Evolutionary conservation across 2,888 invertebrate genomes (phyloP), one percentile per base, ranked within the genome.

Genomic region (Pandemis heparana): DNA sequence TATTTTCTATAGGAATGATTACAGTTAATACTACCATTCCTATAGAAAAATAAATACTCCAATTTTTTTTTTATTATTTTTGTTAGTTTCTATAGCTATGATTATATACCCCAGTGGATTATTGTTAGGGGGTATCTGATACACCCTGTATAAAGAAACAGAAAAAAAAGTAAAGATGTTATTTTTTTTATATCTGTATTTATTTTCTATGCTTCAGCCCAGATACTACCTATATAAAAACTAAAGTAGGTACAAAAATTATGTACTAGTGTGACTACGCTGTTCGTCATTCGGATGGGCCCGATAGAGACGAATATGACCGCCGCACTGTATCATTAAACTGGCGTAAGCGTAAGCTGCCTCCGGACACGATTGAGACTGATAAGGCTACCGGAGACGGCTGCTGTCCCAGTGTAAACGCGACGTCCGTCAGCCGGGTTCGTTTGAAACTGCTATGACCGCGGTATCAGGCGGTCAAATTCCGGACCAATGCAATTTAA

Each of bases 361-460:
- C 12, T 18, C 23, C 56, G 56, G 23, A n/a, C 56, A 23, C 56
- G 5, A 56, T 56, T 56, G 56, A 23, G 56, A 56, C 23, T 23
- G 56, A 56, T 23, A 56, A 12, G 23, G 56, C 56, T 56, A 12
- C 56, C 56, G 56, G 56, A 56, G 56, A 56, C 56, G 56, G 23
- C 56, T 56, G 5, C 56, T 23, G 56, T 23, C 23, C 23, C 23
- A 12, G 8, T 18, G 53, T 18, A 18, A 53, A 23, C 56, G 12
- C 12, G 56, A 23, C 56, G n/a, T 51, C 51, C n/a, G 56, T 56
- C 56, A 56, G 23, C 56, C 56, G 56, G 56, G 23, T 23, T 56
- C 56, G 23, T 56, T 23, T 56, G 23, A 56, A 56, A 56, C 56
- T 23, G 23, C 23, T 56, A 56, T 23, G 12, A 56, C 56, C 56